Conservation (phyloP, 2,113 vertebrate species). For the Nestor notabilis region DNA sequence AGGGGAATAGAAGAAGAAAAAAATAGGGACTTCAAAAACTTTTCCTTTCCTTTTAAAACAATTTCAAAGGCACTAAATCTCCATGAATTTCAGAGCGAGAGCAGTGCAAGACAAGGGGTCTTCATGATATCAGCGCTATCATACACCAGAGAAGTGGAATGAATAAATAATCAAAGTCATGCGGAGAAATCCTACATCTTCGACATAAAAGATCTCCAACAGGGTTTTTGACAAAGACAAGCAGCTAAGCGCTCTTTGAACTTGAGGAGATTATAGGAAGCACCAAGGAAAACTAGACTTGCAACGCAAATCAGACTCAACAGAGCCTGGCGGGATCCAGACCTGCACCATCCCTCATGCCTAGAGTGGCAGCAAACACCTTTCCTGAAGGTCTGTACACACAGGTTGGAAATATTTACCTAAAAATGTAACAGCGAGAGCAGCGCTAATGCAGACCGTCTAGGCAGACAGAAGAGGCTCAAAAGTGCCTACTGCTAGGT, state of each 20-base stretch:
- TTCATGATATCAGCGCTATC: conserved; percentile 82
- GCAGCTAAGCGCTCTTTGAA: conserved; percentile 92
- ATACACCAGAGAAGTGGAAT: conserved; percentile 87
- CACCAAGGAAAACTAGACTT: conserved; percentile 75
- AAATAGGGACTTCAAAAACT: conserved; percentile 78
- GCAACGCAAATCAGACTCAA: conserved; percentile 81
- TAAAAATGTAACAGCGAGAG: conserved; percentile 23
- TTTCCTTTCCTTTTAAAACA: conserved; percentile 74
- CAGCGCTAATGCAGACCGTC: neutral
- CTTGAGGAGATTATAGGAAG: conserved; percentile 83
- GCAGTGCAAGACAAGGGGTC: conserved; percentile 80
- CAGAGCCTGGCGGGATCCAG: conserved; percentile 75
- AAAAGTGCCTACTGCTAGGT: conserved; percentile 44
- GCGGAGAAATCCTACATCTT: conserved; percentile 90
- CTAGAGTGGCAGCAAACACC: conserved; percentile 51
- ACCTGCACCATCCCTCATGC: conserved; percentile 21
- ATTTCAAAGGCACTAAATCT: conserved; percentile 85
- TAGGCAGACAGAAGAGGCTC: conserved; percentile 43
- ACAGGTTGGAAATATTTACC: conserved; percentile 58
- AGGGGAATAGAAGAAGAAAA: conserved; percentile 47
- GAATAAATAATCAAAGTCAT: conserved; percentile 98
- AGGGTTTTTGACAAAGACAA: conserved; percentile 94
- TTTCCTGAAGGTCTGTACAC: conserved; percentile 32
- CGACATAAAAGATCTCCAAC: conserved; percentile 94
- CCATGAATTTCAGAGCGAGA: conserved; percentile 83